Base-by-base conservation (phyloP, 2,888 invertebrate genomes). In the Scaeva pyrastri region DNA sequence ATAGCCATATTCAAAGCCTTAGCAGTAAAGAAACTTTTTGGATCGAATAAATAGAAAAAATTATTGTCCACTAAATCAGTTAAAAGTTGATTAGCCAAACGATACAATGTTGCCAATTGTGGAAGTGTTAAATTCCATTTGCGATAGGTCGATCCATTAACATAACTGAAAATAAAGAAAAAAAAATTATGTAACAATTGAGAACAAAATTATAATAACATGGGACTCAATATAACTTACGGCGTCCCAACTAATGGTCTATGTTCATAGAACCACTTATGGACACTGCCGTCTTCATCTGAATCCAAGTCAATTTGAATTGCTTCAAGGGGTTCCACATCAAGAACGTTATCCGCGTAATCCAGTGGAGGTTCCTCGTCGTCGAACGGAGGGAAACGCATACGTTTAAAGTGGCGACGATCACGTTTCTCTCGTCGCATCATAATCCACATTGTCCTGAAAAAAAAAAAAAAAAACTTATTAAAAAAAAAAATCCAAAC, bases 1-100 rank as follows among this genome's bases (percentile, higher is more conserved):
- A 99, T 99, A 1, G 99, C 99, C 97, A 99, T 98, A 91, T 99
- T 99, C 73, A 99, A 93, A 4, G 99, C 99, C 93, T 99, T 99
- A 0, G 99, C 99, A 1, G 99, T 99, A 93, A 99, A 99, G 93
- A 99, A 99, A 90, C 99, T 99, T 93, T 99, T 99, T 16, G 98
- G 96, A 93, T 99, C 99, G 93, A 99, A 99, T 3, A 99, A 94
- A 91, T 99, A 99, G 93, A 99, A 99, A 93, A 99, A 99, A 93
- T 99, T 99, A 85, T 97, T 96, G 93, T 99, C 99, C 0, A 99
- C 98, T 87, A 99, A 94, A 93, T 99, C 99, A 12, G 99, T 99
- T 45, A 99, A 93, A 74, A 99, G 94, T 92, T 99, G 99, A 94
- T 99, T 99, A 0, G 99, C 99, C 88, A 99, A 94, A 82, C 99